Base-by-base conservation (phyloP, 92 coral and sea anemone genomes). In the Meandrina meandrites region DNA sequence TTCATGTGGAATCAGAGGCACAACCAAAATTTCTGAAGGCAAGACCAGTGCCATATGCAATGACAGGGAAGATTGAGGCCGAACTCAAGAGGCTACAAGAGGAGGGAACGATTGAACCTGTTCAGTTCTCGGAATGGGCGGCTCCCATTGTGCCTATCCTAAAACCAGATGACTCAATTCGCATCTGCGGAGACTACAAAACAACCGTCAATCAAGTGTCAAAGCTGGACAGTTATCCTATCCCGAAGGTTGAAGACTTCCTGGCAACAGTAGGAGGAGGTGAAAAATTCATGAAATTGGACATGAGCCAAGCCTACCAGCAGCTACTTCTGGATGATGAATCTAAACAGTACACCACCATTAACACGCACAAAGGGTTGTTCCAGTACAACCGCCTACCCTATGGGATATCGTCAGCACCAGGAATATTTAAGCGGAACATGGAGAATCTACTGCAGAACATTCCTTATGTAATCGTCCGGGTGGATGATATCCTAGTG, bases 271-370 rank as follows among this genome's bases (percentile, higher is more conserved):
- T 87, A 21, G 86, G 83, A 35, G 83, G 76, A 12, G 91, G 91
- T 22, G 36, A 40, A 47, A 75, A 82, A 57, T 74, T 88, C 78
- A 30, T 83, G 15, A 88, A 80, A 69, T 68, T 80, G 8, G 94
- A 88, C 27, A 18, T 91, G 70, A 72, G 83, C 51, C 94, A 91
- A 27, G 87, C 91, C 24, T 91, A 91, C 88, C 92, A 88, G 70
- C 92, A 91, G 62, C 28, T 92, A 75, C 19, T 17, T 19, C 64
- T 90, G 51, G 75, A 51, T 51, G 56, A 51, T 51, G 56, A 51
- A 51, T 51, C 56, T 36, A 76, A 76, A 76, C 62, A 45, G 35
- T 76, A 76, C 80, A 76, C 37, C 56, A 76, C 80, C 56, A 88
- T 88, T 60, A 88, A 88, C 76, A 82, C 77, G 8, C 91, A 88